Evolutionary conservation across 1,140 invertebrate genomes (phyloP).

Genomic region (Plutomurus gul): DNA sequence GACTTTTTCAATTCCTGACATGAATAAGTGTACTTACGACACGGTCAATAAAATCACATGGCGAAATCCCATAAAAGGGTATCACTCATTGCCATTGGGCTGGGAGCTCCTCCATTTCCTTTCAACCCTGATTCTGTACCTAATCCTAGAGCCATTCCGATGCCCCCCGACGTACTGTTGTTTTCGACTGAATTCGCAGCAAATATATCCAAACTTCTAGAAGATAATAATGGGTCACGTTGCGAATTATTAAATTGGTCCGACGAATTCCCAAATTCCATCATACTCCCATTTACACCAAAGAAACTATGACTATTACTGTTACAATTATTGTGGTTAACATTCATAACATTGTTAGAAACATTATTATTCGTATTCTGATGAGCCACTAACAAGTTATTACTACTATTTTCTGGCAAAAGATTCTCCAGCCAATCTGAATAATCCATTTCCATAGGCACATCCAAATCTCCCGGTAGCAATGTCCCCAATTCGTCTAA

Average conservation of each 20-base stretch:
- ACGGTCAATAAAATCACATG: slow-evolving; percentile 34
- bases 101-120: slow-evolving; percentile 20
- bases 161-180: background rate
- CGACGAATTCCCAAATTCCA: background rate
- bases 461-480: slow-evolving; percentile 42
- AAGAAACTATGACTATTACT: slow-evolving; percentile 29
- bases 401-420: slow-evolving; percentile 9
- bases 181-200: background rate
- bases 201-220: slow-evolving; percentile 39
- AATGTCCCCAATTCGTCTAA: slow-evolving; percentile 51
- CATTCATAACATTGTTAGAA: background rate
- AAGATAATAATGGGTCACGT: slow-evolving; percentile 49
- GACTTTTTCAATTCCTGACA: too few species aligned
- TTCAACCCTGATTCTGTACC: background rate
- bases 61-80: slow-evolving; percentile 50
- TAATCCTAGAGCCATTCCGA: background rate
- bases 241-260: slow-evolving; percentile 19
- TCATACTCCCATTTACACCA: slow-evolving; percentile 27
- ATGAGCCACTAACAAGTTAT: background rate
- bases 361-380: slow-evolving; percentile 29
- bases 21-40: background rate
- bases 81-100: slow-evolving; percentile 48
- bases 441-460: slow-evolving; percentile 71
- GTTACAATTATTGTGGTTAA: slow-evolving; percentile 36
- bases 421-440: slow-evolving; percentile 74